Percentiles rank a stretch among this genome's conserved stretches.
Evolutionary conservation across 2,888 invertebrate genomes (phyloP).

Genomic region (Carpatolechia fugitivella): DNA sequence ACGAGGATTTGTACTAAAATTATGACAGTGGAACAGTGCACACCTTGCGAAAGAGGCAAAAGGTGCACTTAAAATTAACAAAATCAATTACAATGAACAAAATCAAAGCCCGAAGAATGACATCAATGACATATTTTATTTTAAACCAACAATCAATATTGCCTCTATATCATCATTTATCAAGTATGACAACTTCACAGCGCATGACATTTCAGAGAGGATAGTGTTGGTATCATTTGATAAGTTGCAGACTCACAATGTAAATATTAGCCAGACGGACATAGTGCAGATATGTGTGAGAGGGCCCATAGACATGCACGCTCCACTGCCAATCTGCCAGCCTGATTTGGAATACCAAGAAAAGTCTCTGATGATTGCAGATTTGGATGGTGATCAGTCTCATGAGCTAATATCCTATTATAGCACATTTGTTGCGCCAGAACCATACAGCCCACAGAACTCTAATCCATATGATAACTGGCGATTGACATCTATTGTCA

Average conservation of each 20-base stretch:
- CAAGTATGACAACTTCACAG: conserved; percentile 69
- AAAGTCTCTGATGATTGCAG: conserved; percentile 85
- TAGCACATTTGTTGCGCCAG: conserved; percentile 80
- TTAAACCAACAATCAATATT: conserved; percentile 56
- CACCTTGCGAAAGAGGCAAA: conserved; percentile 69
- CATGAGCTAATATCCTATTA: conserved; percentile 89
- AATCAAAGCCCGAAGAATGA: conserved; percentile 70
- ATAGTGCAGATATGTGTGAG: conserved; percentile 85
- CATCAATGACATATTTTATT: conserved; percentile 62
- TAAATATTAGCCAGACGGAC: conserved; percentile 89
- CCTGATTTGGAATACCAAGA: conserved; percentile 87
- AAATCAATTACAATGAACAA: conserved; percentile 64
- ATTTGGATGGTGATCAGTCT: conserved; percentile 86
- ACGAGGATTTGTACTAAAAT: conserved; percentile 88
- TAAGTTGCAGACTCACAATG: conserved; percentile 84
- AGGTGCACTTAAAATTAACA: conserved; percentile 70
- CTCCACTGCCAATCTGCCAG: conserved; percentile 80
- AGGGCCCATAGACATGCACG: conserved; percentile 49
- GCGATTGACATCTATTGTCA: conserved; percentile 83
- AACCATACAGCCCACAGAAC: conserved; percentile 54
- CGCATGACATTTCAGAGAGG: conserved; percentile 83
- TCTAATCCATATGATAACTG: conserved; percentile 69
- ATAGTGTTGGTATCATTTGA: conserved; percentile 90
- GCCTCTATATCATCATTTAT: conserved; percentile 66
- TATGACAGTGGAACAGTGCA: conserved; percentile 88